These are phyloP conservation scores for Megathymus violae DNA, from an alignment of 1,140 invertebrate species.

Conservation along the genomic window DNA sequence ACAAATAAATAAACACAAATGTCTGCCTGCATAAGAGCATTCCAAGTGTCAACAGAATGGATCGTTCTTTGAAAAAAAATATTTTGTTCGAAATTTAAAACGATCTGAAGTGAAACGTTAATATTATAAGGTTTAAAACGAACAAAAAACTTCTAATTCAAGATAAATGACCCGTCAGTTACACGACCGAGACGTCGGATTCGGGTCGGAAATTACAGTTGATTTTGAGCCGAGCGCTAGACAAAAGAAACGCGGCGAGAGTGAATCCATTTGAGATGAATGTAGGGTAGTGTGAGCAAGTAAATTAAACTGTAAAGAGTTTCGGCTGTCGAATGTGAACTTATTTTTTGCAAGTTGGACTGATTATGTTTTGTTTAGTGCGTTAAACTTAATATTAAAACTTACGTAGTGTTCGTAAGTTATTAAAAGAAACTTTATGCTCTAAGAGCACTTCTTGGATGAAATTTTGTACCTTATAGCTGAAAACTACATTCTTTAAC, in stretches of 20 bases:
- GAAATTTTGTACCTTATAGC: too few species aligned
- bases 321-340: conserved; percentile 1
- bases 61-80: conserved; percentile 14
- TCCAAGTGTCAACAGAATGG: neutral
- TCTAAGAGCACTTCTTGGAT: too few species aligned
- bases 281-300: conserved; percentile 21
- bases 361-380: conserved; percentile 6
- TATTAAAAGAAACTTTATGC: too few species aligned
- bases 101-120: conserved; percentile 12
- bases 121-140: conserved; percentile 20
- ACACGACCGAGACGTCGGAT: conserved; percentile 49
- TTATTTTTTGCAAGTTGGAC: conserved; percentile 1
- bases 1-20: too few species aligned
- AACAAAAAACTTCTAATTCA: conserved; percentile 52
- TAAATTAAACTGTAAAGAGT: conserved; percentile 15
- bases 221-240: conserved; percentile 55
- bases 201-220: conserved; percentile 67
- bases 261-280: conserved; percentile 50
- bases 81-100: conserved; percentile 24
- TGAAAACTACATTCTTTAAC: too few species aligned
- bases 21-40: too few species aligned
- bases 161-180: conserved; percentile 58
- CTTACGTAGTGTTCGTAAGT: too few species aligned
- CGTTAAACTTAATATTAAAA: too few species aligned
- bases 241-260: conserved; percentile 65